Conservation (phyloP, 2,888 invertebrate genomes). For the Drosophila borealis region DNA sequence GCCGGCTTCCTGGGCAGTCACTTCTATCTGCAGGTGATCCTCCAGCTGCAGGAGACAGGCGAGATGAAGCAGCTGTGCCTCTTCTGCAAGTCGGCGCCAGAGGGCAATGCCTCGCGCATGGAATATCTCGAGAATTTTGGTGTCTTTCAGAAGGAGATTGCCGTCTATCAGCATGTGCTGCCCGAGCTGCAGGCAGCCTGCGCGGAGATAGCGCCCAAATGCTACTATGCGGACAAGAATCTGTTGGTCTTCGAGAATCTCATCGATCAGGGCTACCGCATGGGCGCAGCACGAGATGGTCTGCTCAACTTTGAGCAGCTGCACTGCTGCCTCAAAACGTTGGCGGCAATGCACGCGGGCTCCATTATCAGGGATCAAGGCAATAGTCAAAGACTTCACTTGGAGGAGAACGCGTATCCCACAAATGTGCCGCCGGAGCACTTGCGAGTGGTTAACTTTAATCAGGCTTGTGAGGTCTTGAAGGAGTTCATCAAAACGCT, state of each 20-base stretch:
- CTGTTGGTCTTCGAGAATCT: conserved; percentile 85
- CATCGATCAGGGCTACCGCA: conserved; percentile 74
- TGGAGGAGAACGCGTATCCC: conserved; percentile 84
- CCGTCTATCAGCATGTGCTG: conserved; percentile 85
- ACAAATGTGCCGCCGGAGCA: conserved; percentile 58
- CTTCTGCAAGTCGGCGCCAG: conserved; percentile 88
- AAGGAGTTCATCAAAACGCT: conserved; percentile 77
- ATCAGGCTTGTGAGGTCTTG: conserved; percentile 77
- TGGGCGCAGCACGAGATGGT: conserved; percentile 77
- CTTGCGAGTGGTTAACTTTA: conserved; percentile 75
- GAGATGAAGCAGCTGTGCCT: conserved; percentile 81
- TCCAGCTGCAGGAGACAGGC: conserved; percentile 52
- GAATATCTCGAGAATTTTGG: conserved; percentile 85
- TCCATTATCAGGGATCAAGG: conserved; percentile 84
- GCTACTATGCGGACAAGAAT: conserved; percentile 84
- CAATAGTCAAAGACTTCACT: conserved; percentile 55
- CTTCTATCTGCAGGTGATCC: conserved; percentile 72
- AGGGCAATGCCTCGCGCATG: conserved; percentile 85
- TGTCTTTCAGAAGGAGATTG: conserved; percentile 86
- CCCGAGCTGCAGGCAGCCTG: conserved; percentile 82
- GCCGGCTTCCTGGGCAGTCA: conserved; percentile 82
- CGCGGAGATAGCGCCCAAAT: conserved; percentile 82
- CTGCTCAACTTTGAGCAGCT: conserved; percentile 84
- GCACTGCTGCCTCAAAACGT: conserved; percentile 82
- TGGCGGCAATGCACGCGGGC: conserved; percentile 85